Conservation (phyloP, 2,888 invertebrate species). For the Leptinotarsa peninsularis region DNA sequence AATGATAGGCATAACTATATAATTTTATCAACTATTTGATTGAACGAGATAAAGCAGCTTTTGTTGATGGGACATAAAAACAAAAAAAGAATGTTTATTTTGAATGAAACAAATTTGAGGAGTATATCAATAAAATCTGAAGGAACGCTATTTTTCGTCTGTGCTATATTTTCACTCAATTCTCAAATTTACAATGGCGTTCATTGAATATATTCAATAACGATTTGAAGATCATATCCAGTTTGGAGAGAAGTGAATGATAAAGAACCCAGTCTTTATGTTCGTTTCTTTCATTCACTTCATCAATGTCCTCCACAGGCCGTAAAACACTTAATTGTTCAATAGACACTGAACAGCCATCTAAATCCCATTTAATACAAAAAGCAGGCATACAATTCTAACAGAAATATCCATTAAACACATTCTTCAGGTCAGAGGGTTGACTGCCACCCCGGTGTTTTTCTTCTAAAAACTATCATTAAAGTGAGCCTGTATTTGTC, state of each 20-base stretch:
- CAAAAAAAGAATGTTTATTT: too few relatives aligned
- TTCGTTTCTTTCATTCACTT: slow-evolving; percentile 7
- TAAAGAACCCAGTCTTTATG: neutral
- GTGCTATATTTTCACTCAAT: too few relatives aligned
- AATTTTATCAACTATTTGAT: too few relatives aligned
- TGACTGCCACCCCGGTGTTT: slow-evolving; percentile 47
- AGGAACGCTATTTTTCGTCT: too few relatives aligned
- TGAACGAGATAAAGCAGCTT: too few relatives aligned
- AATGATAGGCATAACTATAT: too few relatives aligned
- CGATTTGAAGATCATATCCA: too few relatives aligned
- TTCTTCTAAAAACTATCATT: slow-evolving; percentile 39
- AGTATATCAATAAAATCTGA: too few relatives aligned
- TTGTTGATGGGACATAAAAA: too few relatives aligned
- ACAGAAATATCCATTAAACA: slow-evolving; percentile 50
- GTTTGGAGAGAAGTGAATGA: neutral
- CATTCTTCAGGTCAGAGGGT: slow-evolving; percentile 41
- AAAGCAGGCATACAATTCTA: slow-evolving; percentile 47
- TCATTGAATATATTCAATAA: too few relatives aligned
- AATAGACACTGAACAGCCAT: slow-evolving; percentile 31
- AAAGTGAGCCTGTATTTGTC: slow-evolving; percentile 50
- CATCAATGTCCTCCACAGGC: slow-evolving; percentile 8
- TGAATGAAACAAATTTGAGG: too few relatives aligned
- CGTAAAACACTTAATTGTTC: slow-evolving; percentile 23
- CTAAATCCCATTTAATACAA: slow-evolving; percentile 37
- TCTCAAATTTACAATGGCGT: too few relatives aligned